phyloP scores from a whole-genome alignment of 1,140 invertebrate species.

The Zaprionus ornatus region DNA sequence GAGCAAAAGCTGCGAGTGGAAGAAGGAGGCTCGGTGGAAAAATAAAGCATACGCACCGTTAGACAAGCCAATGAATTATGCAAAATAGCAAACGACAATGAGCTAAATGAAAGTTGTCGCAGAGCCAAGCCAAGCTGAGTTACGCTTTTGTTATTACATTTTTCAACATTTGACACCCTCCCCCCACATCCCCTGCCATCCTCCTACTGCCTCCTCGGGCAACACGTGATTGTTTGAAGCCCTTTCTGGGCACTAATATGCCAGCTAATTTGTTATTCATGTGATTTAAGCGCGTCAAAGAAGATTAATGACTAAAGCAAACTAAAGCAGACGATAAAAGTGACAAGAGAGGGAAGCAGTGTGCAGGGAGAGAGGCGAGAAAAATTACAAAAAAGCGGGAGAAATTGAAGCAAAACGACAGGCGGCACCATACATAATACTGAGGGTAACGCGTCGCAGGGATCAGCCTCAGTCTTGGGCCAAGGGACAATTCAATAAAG shows the following conservation, averaged over 20 bases:
- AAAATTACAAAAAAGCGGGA: conserved; percentile 13
- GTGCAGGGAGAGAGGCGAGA: not conserved
- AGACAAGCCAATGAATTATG: conserved; percentile 80
- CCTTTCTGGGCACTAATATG: conserved; percentile 65
- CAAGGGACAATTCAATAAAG: conserved; percentile 49
- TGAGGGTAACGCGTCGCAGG: not conserved
- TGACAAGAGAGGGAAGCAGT: not conserved
- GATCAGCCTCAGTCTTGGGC: not conserved
- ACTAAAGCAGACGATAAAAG: conserved; percentile 43
- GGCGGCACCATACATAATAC: conserved; percentile 17
- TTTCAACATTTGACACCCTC: conserved; percentile 58
- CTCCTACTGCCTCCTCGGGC: not conserved
- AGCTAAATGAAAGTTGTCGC: conserved; percentile 7
- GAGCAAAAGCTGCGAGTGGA: too few species aligned
- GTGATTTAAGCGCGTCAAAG: conserved; percentile 83
- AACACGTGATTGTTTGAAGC: conserved; percentile 25
- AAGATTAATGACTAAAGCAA: conserved; percentile 77
- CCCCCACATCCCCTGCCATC: not conserved
- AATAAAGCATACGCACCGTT: conserved; percentile 76
- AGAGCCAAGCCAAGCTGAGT: conserved; percentile 15
- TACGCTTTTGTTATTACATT: conserved; percentile 66
- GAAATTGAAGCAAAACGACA: conserved; percentile 28
- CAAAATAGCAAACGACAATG: conserved; percentile 58
- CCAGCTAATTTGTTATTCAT: conserved; percentile 83
- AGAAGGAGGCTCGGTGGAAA: conserved; percentile 20